These are phyloP conservation scores for Misgurnus anguillicaudatus DNA, from an alignment of 2,113 vertebrate species.

Conservation along the genomic window DNA sequence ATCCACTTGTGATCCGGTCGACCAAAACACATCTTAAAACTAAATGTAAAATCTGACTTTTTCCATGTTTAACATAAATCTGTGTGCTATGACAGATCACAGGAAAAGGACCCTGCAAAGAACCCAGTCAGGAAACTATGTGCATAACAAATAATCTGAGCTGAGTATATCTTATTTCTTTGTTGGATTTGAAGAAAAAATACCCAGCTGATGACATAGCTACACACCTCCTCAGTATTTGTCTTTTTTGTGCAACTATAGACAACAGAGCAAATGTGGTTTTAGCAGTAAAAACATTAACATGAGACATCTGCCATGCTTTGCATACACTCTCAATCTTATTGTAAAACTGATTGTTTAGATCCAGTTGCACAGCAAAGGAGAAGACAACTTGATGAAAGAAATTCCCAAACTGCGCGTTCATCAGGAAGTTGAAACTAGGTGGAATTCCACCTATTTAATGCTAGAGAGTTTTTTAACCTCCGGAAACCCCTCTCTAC, in stretches of 20 bases:
- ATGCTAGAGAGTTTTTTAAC: not conserved
- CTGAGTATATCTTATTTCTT: not conserved
- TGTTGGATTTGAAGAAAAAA: not conserved
- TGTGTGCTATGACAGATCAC: no score
- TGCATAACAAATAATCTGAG: not conserved
- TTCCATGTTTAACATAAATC: no score
- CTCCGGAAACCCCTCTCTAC: not conserved
- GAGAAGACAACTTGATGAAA: not conserved
- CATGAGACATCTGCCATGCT: not conserved
- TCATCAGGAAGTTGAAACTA: not conserved
- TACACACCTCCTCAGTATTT: not conserved
- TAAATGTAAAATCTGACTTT: no score
- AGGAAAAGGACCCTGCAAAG: no score
- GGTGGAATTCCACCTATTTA: not conserved
- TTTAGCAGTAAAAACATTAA: not conserved
- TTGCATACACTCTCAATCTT: not conserved
- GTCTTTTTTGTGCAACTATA: not conserved
- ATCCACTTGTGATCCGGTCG: no score
- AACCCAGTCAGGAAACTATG: no score
- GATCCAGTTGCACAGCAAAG: not conserved
- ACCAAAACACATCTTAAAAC: no score
- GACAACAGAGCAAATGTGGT: not conserved
- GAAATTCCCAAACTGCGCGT: not conserved
- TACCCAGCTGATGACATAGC: not conserved
- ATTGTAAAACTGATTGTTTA: not conserved